Conservation (phyloP, 2,797 vertebrate genomes). For the Silurus lanzhouensis region DNA sequence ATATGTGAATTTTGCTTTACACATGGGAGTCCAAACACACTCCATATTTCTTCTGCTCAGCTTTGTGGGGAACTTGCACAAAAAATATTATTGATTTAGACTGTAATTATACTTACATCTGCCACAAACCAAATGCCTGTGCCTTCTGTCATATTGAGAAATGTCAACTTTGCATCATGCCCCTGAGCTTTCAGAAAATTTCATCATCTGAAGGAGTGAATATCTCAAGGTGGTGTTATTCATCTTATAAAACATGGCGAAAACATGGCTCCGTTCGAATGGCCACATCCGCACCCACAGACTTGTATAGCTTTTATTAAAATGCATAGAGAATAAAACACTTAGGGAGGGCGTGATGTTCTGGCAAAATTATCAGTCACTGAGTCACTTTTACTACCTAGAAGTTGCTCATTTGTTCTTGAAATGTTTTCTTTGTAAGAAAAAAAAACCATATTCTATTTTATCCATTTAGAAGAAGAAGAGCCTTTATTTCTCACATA, state of each 20-base stretch:
- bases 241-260: neutral
- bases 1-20: neutral
- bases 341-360: neutral
- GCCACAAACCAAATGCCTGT: neutral
- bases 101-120: slow-evolving; percentile 4
- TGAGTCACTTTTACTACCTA: neutral
- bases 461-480: too few species aligned
- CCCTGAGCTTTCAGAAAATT: slow-evolving; percentile 10
- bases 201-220: slow-evolving; percentile 7
- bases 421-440: neutral
- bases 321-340: neutral
- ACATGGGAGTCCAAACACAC: neutral
- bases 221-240: neutral
- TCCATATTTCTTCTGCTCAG: neutral
- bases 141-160: neutral
- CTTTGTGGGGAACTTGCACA: neutral
- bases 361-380: neutral
- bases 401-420: neutral
- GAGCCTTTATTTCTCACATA: too few species aligned
- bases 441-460: too few species aligned
- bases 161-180: neutral
- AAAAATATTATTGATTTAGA: slow-evolving; percentile 2
- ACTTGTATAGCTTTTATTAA: neutral
- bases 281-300: too few species aligned
- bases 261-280: neutral